Base-by-base conservation (phyloP, 2,888 invertebrate species). In the Trisateles emortualis region DNA sequence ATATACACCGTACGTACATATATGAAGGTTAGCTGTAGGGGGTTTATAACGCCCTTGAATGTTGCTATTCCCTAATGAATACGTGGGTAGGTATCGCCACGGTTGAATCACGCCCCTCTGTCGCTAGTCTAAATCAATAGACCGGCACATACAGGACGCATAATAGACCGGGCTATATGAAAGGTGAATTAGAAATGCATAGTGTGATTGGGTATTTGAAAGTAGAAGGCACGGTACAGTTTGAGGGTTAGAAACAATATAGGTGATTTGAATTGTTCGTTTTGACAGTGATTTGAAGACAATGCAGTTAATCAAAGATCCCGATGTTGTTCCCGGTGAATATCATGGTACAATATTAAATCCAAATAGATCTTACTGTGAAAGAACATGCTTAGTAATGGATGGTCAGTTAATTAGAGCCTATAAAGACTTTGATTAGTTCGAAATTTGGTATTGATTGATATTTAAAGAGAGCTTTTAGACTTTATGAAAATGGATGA, bases 31-130 rank as follows among this genome's bases (percentile, higher is more conserved):
- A 36, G 38, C 36, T 30, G 22, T 8, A 14, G 32, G 44, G 47
- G 58, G 59, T 61, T 54, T 56, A 49, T 44, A 36, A 52, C 62
- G 64, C 52, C 71, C 67, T 71, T 71, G 71, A 71, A 66, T 68
- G 54, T 53, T 44, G 56, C 62, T 65, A 64, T 61, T 73, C 67
- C 65, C 67, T 68, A 64, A 69, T 70, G 63, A 67, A 68, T 72
- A 70, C 60, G 59, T 73, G 58, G 62, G 64, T 57, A 64, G 48
- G 39, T 64, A 71, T 35, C 67, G 83, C 79, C 78, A 84, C 79
- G 83, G 78, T 82, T 79, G 81, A 84, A 83, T 86, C 83, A 85
- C 88, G 83, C 86, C 90, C 88, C 86, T 86, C 81, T 75, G 83
- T 80, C 78, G 81, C 74, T 72, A 74, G 74, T 74, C 79, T 78